Percentiles rank a stretch among this genome's conserved stretches.
These are phyloP conservation scores for Amphimallon solstitiale DNA, from an alignment of 2,888 invertebrate genomes.

Conservation along the genomic window DNA sequence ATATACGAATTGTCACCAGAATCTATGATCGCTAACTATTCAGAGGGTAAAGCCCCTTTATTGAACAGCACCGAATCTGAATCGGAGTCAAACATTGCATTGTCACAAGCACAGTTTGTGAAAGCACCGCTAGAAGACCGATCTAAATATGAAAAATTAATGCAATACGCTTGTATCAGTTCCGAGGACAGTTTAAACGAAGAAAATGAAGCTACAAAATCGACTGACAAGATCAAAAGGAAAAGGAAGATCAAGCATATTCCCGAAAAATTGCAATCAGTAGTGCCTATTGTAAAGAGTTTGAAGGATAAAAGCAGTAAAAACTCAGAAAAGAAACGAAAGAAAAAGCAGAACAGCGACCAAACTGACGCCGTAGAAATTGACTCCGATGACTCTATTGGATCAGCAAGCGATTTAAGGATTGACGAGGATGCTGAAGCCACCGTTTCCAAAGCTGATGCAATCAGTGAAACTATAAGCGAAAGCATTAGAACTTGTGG, in stretches of 20 bases:
- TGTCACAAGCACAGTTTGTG: slow-evolving; percentile 64
- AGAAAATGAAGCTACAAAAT: slow-evolving; percentile 60
- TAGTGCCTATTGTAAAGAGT: slow-evolving; percentile 63
- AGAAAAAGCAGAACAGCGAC: slow-evolving; percentile 51
- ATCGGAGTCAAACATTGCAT: slow-evolving; percentile 56
- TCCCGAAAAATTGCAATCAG: slow-evolving; percentile 67
- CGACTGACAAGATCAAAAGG: slow-evolving; percentile 58
- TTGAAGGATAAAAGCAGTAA: slow-evolving; percentile 59
- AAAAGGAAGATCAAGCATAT: slow-evolving; percentile 63
- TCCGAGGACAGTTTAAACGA: slow-evolving; percentile 66
- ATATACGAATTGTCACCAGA: slow-evolving; percentile 30
- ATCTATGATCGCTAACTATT: slow-evolving; percentile 37
- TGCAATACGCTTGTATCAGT: slow-evolving; percentile 68
- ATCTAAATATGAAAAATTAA: slow-evolving; percentile 80
- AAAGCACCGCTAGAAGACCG: slow-evolving; percentile 75
- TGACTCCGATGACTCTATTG: slow-evolving; percentile 75
- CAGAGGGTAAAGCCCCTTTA: slow-evolving; percentile 63
- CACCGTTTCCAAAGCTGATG: slow-evolving; percentile 60
- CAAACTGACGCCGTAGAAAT: slow-evolving; percentile 58
- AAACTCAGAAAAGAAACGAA: slow-evolving; percentile 39
- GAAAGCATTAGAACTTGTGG: slow-evolving; percentile 74
- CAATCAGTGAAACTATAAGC: slow-evolving; percentile 68
- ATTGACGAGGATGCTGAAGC: slow-evolving; percentile 66
- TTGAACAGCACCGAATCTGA: slow-evolving; percentile 58
- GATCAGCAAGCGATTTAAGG: slow-evolving; percentile 76